A percentile compares a stretch with the other conserved stretches of the same genome.
These are phyloP conservation scores for Equus przewalskii DNA, from an alignment of 2,113 vertebrate genomes.

Conservation along the genomic window DNA sequence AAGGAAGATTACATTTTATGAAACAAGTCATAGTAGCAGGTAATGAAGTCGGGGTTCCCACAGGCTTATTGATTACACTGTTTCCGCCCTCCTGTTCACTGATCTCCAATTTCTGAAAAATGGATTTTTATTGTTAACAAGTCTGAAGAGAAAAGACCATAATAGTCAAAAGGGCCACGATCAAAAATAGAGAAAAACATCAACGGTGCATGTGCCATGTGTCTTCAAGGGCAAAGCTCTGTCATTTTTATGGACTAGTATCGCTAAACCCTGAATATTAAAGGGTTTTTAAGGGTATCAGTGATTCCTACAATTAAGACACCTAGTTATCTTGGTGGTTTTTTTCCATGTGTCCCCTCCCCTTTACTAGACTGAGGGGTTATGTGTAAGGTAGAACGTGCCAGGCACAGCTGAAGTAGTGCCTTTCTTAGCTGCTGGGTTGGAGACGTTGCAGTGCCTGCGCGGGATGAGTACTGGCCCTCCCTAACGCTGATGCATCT, in stretches of 20 bases:
- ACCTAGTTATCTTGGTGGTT: not conserved
- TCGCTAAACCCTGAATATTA: not conserved
- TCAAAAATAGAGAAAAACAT: not conserved
- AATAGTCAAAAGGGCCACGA: not conserved
- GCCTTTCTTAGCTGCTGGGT: not conserved
- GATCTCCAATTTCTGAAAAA: not conserved
- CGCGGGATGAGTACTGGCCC: not conserved
- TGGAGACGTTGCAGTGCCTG: not conserved
- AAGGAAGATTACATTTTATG: not conserved
- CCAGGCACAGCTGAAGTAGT: not conserved
- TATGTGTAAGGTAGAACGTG: not conserved
- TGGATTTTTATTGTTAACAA: not conserved
- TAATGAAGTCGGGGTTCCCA: not conserved
- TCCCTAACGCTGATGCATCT: rapidly evolving
- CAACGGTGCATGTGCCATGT: not conserved
- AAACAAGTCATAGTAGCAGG: not conserved
- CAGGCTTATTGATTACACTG: not conserved
- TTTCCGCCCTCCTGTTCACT: not conserved
- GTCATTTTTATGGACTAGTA: not conserved
- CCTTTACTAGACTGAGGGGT: not conserved
- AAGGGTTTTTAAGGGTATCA: not conserved
- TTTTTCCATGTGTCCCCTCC: not conserved
- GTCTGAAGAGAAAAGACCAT: not conserved
- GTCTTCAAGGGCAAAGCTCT: not conserved
- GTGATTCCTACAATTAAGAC: not conserved